Evolutionary conservation across 2,113 vertebrate genomes (phyloP).

Genomic region (Arizona elegans): DNA sequence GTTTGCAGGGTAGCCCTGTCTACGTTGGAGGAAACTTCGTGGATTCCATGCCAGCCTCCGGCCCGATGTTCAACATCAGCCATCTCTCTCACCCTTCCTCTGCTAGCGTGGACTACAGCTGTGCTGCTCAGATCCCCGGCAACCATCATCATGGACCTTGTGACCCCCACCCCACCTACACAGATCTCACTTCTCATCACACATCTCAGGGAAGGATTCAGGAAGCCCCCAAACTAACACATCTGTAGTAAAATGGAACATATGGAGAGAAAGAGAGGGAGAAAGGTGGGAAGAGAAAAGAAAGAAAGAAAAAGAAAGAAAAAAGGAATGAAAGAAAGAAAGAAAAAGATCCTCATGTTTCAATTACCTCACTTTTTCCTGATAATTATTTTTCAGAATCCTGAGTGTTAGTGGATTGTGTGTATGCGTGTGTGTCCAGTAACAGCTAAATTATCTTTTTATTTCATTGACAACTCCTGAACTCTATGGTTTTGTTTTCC

Average conservation of each 20-base stretch:
- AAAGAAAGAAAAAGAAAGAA: conserved; percentile 27
- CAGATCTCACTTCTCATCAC: conserved; percentile 98
- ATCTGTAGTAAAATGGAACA: conserved; percentile 87
- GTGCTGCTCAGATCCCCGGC: conserved; percentile 96
- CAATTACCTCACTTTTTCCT: conserved; percentile 90
- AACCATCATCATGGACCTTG: conserved; percentile 99
- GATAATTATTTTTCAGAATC: conserved; percentile 71
- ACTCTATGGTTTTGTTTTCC: conserved; percentile 38
- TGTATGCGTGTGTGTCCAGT: conserved; percentile 36
- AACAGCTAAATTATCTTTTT: conserved; percentile 71
- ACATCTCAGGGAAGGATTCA: conserved; percentile 99
- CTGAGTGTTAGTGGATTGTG: conserved; percentile 74
- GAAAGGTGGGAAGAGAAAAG: neutral
- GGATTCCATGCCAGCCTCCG: conserved; percentile 98
- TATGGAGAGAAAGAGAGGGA: conserved; percentile 41
- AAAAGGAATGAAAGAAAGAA: conserved; percentile 33
- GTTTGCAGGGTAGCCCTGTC: conserved; percentile 97
- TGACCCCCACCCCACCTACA: conserved; percentile 98
- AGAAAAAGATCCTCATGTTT: conserved; percentile 75
- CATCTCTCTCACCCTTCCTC: conserved; percentile 98
- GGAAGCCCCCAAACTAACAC: conserved; percentile 98
- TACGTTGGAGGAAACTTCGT: conserved; percentile 99
- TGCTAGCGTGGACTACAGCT: conserved; percentile 99
- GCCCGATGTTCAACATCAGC: conserved; percentile 97
- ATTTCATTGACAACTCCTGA: conserved; percentile 56